phyloP scores from a whole-genome alignment of 2,797 vertebrate genomes.

The Lophura swinhoii region DNA sequence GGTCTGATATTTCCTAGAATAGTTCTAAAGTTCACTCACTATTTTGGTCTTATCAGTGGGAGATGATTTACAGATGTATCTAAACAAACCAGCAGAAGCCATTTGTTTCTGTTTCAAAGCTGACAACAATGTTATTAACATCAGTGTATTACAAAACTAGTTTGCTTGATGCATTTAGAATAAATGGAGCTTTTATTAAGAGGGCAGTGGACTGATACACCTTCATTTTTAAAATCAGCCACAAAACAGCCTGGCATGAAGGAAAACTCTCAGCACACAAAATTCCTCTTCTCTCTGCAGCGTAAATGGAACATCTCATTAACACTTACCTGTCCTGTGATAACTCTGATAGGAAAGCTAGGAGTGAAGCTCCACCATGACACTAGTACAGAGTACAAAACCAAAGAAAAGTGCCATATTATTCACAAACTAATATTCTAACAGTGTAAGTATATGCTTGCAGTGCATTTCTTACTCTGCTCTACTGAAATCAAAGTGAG shows the following conservation, averaged over 20 bases:
- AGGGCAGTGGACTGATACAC: background rate
- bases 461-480: background rate
- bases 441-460: background rate
- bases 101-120: conserved; percentile 8
- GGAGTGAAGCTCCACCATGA: background rate
- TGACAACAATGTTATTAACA: conserved; percentile 14
- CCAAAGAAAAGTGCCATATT: background rate
- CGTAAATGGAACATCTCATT: background rate
- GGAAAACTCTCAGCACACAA: background rate
- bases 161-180: background rate
- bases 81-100: background rate
- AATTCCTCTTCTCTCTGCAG: background rate
- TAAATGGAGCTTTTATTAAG: background rate
- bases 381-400: background rate
- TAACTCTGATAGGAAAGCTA: background rate
- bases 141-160: background rate
- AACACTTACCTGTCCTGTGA: background rate
- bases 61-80: background rate
- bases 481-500: background rate
- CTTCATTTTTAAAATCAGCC: conserved; percentile 11
- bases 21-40: background rate
- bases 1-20: background rate
- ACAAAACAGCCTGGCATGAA: background rate
- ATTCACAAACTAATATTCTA: background rate
- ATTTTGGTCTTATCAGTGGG: conserved; percentile 5